Conservation (phyloP, 92 coral and sea anemone genomes). For the Epizoanthus stellaris region DNA sequence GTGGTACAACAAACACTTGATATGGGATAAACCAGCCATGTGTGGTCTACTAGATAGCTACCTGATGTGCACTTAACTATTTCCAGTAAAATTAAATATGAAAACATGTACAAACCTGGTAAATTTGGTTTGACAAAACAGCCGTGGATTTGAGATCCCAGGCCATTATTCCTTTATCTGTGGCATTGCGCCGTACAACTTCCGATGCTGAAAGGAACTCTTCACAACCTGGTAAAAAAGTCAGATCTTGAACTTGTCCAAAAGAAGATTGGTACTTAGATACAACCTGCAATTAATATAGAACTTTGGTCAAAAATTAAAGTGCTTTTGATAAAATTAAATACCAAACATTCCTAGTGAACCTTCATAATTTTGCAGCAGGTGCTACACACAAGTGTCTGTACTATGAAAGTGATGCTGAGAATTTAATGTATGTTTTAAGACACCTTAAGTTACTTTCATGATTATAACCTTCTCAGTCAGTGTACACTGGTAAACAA, state of each 20-base stretch:
- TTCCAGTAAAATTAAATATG: background rate
- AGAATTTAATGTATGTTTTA: no score
- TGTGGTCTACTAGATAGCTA: background rate
- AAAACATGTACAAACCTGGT: constrained; percentile 71
- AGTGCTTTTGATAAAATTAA: no score
- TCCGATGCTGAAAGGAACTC: constrained; percentile 96
- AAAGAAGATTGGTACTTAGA: constrained; percentile 84
- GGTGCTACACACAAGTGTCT: no score
- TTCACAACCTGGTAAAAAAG: constrained; percentile 83
- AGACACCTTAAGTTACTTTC: no score
- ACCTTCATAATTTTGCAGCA: no score
- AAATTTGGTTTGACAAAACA: constrained; percentile 92
- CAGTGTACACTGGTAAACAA: no score
- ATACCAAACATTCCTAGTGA: no score
- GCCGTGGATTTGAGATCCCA: constrained; percentile 94
- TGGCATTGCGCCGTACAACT: constrained; percentile 85
- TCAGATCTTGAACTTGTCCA: constrained; percentile 94
- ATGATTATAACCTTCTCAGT: no score
- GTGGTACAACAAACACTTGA: no score
- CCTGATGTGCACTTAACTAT: background rate
- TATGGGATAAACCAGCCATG: background rate
- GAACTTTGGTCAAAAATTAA: background rate
- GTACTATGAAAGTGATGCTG: no score
- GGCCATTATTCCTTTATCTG: constrained; percentile 98
- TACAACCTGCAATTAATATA: constrained; percentile 48